phyloP scores from a whole-genome alignment of 37 sponge, comb jelly and placozoan genomes.

The Ephydatia muelleri region DNA sequence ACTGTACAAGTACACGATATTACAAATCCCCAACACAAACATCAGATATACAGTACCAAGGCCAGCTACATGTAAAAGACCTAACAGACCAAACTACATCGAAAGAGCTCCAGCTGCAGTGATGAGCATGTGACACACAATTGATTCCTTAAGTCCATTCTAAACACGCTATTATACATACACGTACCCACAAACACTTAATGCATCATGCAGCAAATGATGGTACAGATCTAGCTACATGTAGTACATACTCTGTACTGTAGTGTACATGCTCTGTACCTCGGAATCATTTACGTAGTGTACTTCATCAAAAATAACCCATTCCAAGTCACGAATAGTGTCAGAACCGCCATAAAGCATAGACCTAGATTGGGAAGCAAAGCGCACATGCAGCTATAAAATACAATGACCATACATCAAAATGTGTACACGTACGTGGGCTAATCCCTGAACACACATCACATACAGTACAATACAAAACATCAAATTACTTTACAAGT shows the following conservation, averaged over 20 bases:
- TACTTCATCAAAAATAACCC: slow-evolving; percentile 97
- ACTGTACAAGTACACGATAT: no score
- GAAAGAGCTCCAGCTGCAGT: no score
- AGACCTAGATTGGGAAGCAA: slow-evolving; percentile 54
- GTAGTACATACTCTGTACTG: background rate
- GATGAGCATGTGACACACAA: background rate
- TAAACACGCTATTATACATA: background rate
- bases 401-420: background rate
- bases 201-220: background rate
- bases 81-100: no score
- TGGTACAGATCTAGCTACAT: no score
- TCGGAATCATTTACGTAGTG: slow-evolving; percentile 89
- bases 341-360: slow-evolving; percentile 99
- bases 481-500: no score
- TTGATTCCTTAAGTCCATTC: background rate
- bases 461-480: background rate
- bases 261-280: no score
- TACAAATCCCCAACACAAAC: no score
- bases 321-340: slow-evolving; percentile 93
- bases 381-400: no score
- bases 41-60: no score
- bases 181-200: background rate
- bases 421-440: background rate
- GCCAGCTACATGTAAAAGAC: no score
- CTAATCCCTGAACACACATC: background rate